These are phyloP conservation scores for Pitangus sulphuratus DNA, from an alignment of 2,797 vertebrate species.

Conservation along the genomic window DNA sequence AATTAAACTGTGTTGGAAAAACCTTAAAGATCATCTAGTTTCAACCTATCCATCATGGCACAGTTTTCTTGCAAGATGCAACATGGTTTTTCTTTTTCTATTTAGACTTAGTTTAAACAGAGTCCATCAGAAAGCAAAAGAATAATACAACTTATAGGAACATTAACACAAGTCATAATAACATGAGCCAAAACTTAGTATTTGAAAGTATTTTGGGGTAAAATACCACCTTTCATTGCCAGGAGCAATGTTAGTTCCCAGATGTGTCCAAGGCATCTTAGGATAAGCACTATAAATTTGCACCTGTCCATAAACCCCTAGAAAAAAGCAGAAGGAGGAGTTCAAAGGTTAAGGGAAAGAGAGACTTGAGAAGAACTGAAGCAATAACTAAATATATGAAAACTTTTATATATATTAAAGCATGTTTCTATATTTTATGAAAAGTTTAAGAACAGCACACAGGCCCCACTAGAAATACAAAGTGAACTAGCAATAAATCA, in stretches of 20 bases:
- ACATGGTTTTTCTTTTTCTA: neutral
- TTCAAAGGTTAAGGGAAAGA: neutral
- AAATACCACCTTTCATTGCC: conserved; percentile 78
- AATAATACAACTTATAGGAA: neutral
- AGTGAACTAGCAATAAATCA: neutral
- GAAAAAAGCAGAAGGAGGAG: conserved; percentile 17
- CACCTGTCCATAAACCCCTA: conserved; percentile 78
- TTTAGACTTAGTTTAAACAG: neutral
- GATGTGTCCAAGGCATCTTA: conserved; percentile 72
- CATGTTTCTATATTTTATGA: neutral
- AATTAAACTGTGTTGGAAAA: neutral
- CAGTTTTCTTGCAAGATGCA: neutral
- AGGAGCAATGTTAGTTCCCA: conserved; percentile 66
- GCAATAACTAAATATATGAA: neutral
- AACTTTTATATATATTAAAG: neutral
- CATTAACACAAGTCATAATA: neutral
- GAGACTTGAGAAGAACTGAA: neutral
- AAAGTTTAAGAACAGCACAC: neutral
- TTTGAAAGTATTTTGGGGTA: neutral
- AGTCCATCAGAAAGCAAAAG: neutral
- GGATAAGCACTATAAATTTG: conserved; percentile 74
- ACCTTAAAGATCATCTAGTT: neutral
- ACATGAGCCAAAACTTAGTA: neutral
- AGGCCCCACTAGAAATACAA: neutral
- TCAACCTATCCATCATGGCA: neutral